A percentile compares a stretch with the other conserved stretches of the same genome.
Evolutionary conservation across 2,113 vertebrate species (phyloP).

Genomic region (Chauna torquata): DNA sequence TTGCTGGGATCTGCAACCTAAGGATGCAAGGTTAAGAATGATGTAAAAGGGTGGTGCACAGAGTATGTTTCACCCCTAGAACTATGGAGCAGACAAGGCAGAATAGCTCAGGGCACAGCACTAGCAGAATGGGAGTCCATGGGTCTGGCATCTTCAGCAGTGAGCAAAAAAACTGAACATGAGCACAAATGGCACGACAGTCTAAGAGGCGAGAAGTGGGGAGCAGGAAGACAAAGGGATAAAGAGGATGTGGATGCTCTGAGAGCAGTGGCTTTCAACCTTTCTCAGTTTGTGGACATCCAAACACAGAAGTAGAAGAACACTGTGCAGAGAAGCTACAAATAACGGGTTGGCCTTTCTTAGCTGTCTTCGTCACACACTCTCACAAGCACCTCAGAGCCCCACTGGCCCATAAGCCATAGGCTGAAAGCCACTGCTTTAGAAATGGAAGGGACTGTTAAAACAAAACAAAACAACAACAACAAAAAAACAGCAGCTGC

Average conservation of each 20-base stretch:
- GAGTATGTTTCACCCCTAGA: background rate
- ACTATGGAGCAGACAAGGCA: background rate
- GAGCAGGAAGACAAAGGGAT: background rate
- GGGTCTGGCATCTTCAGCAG: background rate
- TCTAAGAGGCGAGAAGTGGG: background rate
- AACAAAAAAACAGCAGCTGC: background rate
- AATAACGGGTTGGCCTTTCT: background rate
- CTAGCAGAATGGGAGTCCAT: background rate
- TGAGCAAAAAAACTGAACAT: background rate
- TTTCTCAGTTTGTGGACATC: background rate
- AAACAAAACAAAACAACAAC: background rate
- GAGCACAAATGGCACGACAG: background rate
- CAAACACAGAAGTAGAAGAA: background rate
- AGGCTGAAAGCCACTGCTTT: conserved; percentile 8
- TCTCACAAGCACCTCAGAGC: background rate
- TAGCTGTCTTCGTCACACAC: background rate
- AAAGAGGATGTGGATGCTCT: background rate
- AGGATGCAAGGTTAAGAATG: background rate
- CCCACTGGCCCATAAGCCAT: background rate
- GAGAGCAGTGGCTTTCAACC: background rate
- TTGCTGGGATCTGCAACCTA: background rate
- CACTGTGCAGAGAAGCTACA: background rate
- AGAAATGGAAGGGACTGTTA: background rate
- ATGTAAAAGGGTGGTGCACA: background rate
- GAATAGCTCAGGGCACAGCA: background rate